These are phyloP conservation scores for Spea multiplicata DNA, from an alignment of 2,113 vertebrate species.

Conservation along the genomic window DNA sequence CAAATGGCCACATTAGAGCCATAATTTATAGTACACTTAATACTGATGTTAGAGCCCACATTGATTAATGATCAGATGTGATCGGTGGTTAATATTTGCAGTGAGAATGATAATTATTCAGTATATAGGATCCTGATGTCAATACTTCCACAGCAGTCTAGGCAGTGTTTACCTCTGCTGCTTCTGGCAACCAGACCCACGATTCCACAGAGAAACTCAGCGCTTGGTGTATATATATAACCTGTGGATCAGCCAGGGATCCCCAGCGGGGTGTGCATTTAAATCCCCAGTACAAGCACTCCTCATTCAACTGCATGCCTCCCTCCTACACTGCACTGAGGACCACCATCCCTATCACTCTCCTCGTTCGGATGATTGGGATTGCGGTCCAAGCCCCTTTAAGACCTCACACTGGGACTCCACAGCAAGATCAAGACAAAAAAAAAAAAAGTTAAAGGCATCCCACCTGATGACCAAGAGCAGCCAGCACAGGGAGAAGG, in stretches of 20 bases:
- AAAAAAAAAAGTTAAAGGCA: constrained; percentile 17
- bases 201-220: not conserved
- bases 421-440: not conserved
- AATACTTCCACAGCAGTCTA: not conserved
- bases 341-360: no score
- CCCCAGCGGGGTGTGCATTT: not conserved
- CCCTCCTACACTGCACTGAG: no score
- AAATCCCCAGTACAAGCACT: not conserved
- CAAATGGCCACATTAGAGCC: no score
- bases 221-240: not conserved
- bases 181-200: not conserved
- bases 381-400: no score
- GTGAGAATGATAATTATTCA: no score
- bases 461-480: not conserved
- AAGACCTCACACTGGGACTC: not conserved
- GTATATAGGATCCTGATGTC: no score
- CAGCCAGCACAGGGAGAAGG: not conserved
- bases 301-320: no score
- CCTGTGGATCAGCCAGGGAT: constrained; percentile 17
- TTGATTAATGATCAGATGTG: no score
- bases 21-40: no score
- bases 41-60: no score
- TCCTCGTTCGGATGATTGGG: no score
- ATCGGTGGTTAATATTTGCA: no score
- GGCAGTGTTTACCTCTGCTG: not conserved